A percentile compares a stretch with the other conserved stretches of the same genome.
phyloP scores from a whole-genome alignment of 2,888 invertebrate genomes.

The Oscheius sp. region DNA sequence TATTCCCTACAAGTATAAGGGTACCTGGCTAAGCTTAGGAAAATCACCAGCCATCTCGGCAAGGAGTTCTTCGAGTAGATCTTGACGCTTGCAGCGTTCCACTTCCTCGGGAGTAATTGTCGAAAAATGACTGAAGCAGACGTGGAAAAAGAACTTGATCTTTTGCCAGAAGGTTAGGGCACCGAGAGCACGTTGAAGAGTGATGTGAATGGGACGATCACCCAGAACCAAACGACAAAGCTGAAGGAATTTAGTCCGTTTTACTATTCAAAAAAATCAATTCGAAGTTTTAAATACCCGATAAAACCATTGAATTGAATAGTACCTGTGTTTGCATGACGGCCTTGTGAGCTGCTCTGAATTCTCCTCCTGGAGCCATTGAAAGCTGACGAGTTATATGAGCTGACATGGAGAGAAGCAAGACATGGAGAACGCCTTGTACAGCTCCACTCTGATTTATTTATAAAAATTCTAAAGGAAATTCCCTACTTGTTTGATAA shows the following conservation, averaged over 20 bases:
- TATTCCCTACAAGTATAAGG: background rate
- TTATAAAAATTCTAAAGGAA: background rate
- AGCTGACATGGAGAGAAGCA: slow-evolving; percentile 89
- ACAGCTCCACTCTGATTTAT: slow-evolving; percentile 76
- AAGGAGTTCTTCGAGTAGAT: slow-evolving; percentile 83
- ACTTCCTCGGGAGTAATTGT: slow-evolving; percentile 75
- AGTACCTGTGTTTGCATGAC: slow-evolving; percentile 73
- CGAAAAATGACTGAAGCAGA: slow-evolving; percentile 72
- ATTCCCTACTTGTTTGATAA: slow-evolving; percentile 80
- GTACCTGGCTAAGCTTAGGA: slow-evolving; percentile 80
- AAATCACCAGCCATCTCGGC: slow-evolving; percentile 91
- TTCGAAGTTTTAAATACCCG: too few relatives aligned
- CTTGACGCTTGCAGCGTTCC: slow-evolving; percentile 83
- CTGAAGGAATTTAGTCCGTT: slow-evolving; percentile 64
- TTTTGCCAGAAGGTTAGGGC: slow-evolving; percentile 89
- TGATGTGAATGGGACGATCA: slow-evolving; percentile 88
- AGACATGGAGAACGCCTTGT: slow-evolving; percentile 86
- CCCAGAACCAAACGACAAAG: slow-evolving; percentile 87
- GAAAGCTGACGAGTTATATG: slow-evolving; percentile 87
- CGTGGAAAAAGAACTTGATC: slow-evolving; percentile 78
- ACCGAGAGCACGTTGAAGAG: slow-evolving; percentile 86
- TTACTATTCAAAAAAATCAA: background rate
- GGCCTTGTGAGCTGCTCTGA: slow-evolving; percentile 82
- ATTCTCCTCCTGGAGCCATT: slow-evolving; percentile 98
- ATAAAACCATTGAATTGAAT: too few relatives aligned